Evolutionary conservation across 2,113 vertebrate species (phyloP).

Genomic region (Gnathonemus echidnorhynchus): DNA sequence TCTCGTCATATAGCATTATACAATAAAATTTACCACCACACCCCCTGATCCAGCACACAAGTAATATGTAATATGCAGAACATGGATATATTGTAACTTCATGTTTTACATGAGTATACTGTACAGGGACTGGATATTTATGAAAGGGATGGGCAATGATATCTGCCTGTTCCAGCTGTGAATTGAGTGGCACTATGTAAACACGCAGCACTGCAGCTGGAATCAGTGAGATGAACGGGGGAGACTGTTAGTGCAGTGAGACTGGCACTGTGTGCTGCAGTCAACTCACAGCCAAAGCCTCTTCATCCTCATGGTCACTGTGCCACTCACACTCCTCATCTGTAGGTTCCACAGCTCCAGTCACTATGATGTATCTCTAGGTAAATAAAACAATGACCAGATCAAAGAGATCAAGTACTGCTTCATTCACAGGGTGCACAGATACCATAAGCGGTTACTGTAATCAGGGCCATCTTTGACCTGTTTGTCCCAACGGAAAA

Average conservation of each 20-base stretch:
- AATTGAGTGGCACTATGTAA: background rate
- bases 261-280: background rate
- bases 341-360: conserved; percentile 79
- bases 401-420: background rate
- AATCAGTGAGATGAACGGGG: background rate
- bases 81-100: background rate
- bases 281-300: conserved; percentile 80
- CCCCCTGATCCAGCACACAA: background rate
- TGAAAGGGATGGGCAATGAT: background rate
- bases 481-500: background rate
- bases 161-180: background rate
- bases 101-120: background rate
- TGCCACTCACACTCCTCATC: conserved; percentile 92
- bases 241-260: background rate
- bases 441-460: background rate
- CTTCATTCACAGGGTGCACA: background rate
- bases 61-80: background rate
- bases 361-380: conserved; percentile 82
- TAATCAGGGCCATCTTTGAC: background rate
- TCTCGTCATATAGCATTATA: too few species aligned
- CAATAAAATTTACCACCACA: background rate
- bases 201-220: background rate
- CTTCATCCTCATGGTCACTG: conserved; percentile 86
- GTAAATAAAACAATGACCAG: conserved; percentile 13
- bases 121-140: background rate